Conservation (phyloP, 2,888 invertebrate genomes). For the Perithous albicinctus region DNA sequence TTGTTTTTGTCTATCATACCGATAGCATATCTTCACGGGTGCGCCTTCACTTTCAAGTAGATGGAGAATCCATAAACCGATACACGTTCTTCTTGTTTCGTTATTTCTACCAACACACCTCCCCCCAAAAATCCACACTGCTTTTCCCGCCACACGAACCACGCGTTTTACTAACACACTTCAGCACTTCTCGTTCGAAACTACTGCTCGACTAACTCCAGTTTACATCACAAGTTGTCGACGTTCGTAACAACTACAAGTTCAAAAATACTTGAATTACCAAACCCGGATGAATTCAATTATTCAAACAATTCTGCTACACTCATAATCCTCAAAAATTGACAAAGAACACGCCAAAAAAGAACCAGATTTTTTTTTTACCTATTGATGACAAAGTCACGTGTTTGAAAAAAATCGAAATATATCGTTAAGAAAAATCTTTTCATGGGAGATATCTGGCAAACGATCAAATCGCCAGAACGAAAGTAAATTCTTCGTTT, state of each 20-base stretch:
- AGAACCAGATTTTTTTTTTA: background rate
- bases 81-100: conserved; percentile 39
- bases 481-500: background rate
- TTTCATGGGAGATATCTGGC: background rate
- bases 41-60: background rate
- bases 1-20: background rate
- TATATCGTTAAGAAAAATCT: background rate
- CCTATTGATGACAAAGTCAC: background rate
- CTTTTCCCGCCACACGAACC: background rate
- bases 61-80: conserved; percentile 26
- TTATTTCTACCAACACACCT: conserved; percentile 17
- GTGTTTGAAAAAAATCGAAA: background rate
- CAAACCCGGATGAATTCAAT: background rate
- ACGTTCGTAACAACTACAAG: background rate
- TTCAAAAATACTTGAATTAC: background rate
- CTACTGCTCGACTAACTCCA: background rate
- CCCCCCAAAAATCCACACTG: conserved; percentile 4
- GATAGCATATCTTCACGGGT: conserved; percentile 51
- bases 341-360: background rate
- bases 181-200: background rate
- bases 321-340: background rate
- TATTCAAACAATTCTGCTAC: background rate
- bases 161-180: background rate
- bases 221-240: background rate
- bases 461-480: background rate